phyloP scores from a whole-genome alignment of 2,797 vertebrate species.

The Alosa sapidissima region DNA sequence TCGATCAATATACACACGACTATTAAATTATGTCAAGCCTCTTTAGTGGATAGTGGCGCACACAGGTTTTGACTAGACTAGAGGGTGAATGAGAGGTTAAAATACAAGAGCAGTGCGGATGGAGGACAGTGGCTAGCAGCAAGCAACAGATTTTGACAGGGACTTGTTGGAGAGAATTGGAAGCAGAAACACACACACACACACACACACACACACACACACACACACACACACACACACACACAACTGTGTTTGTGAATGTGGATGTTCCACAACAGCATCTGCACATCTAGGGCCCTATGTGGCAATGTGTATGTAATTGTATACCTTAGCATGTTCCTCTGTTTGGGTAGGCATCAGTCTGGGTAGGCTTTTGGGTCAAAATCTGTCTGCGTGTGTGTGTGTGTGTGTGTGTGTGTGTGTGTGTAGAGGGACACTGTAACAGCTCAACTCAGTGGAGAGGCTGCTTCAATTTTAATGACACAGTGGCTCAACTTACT shows the following conservation, averaged over 20 bases:
- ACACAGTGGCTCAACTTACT: constrained; percentile 64
- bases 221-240: background rate
- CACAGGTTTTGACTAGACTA: background rate
- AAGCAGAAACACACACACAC: background rate
- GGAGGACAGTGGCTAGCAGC: background rate
- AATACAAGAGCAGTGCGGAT: background rate
- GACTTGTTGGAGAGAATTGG: background rate
- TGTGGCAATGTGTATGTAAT: background rate
- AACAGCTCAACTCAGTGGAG: background rate
- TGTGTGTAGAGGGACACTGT: background rate
- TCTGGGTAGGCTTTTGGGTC: background rate
- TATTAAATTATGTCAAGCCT: background rate
- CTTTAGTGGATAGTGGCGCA: background rate
- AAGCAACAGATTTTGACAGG: background rate
- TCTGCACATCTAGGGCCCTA: background rate
- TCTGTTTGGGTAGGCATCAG: background rate
- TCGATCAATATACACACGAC: background rate
- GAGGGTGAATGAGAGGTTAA: background rate
- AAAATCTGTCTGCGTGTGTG: background rate
- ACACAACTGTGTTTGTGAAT: background rate
- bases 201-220: background rate
- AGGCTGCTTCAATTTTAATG: constrained; percentile 69
- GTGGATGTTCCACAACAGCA: background rate
- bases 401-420: constrained; percentile 25
- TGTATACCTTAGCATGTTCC: background rate